phyloP scores from a whole-genome alignment of 2,888 invertebrate genomes.

The Perithous albicinctus region DNA sequence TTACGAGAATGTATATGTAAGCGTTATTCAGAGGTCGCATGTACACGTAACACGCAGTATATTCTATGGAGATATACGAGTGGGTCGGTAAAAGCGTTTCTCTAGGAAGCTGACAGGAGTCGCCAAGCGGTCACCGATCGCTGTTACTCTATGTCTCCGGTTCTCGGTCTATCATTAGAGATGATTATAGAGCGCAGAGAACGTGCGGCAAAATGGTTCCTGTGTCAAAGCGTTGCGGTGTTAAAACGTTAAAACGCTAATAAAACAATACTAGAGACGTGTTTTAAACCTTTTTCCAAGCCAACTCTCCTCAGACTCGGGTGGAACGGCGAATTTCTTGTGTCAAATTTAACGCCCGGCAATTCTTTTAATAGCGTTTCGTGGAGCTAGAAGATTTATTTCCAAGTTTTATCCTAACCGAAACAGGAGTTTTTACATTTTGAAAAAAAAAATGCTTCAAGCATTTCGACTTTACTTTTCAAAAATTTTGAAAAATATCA shows the following conservation, averaged over 20 bases:
- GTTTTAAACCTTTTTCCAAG: neutral
- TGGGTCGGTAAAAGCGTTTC: neutral
- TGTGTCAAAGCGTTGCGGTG: slow-evolving; percentile 43
- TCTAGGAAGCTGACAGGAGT: slow-evolving; percentile 73
- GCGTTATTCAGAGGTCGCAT: neutral
- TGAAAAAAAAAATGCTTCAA: no score
- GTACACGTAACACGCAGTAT: neutral
- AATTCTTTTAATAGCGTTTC: slow-evolving; percentile 2
- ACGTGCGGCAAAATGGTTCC: slow-evolving; percentile 35
- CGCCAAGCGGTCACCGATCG: slow-evolving; percentile 67
- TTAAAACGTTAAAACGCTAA: neutral
- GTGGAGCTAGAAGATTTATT: neutral
- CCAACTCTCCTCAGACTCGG: neutral
- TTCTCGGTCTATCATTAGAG: slow-evolving; percentile 73
- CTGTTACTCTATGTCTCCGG: slow-evolving; percentile 24
- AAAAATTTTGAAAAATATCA: no score
- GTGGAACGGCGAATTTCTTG: neutral
- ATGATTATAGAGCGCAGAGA: slow-evolving; percentile 72
- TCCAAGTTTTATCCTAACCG: no score
- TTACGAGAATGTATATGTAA: neutral
- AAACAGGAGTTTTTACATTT: no score
- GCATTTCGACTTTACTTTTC: no score
- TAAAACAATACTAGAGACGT: neutral
- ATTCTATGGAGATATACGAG: neutral
- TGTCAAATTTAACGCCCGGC: neutral